Evolutionary conservation across 2,113 vertebrate species (phyloP).

Genomic region (Dolichallabes microphthalmus): DNA sequence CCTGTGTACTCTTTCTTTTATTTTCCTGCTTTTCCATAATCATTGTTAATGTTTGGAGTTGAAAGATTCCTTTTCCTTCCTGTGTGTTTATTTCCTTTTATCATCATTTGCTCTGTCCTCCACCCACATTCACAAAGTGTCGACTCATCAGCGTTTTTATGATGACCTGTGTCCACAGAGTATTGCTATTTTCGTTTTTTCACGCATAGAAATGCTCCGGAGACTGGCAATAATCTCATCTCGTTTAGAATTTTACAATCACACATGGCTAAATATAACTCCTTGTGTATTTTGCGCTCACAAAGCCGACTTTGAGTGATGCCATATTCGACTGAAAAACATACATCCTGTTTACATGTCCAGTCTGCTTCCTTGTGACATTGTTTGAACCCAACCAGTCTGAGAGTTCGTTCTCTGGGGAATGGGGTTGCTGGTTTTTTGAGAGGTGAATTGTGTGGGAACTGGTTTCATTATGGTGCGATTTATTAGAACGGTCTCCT

Average conservation of each 20-base stretch:
- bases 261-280: not conserved
- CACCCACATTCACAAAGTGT: constrained; percentile 23
- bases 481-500: constrained; percentile 43
- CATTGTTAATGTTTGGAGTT: constrained; percentile 25
- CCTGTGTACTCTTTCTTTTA: not conserved
- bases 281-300: not conserved
- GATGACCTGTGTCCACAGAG: constrained; percentile 15
- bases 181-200: not conserved
- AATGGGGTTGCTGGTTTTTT: not conserved
- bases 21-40: constrained; percentile 19
- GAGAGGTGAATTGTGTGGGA: constrained; percentile 45
- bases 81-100: not conserved
- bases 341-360: constrained; percentile 44
- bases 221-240: constrained; percentile 24
- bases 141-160: constrained; percentile 31
- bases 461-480: constrained; percentile 39
- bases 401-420: constrained; percentile 22
- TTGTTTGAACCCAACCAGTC: constrained; percentile 42
- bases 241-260: not conserved
- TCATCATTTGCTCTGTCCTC: not conserved
- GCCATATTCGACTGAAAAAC: constrained; percentile 25
- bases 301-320: not conserved
- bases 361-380: constrained; percentile 42
- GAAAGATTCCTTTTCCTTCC: constrained; percentile 38
- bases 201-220: constrained; percentile 7